Evolutionary conservation across 2,113 vertebrate genomes (phyloP).

Genomic region (Accipiter cooperii): DNA sequence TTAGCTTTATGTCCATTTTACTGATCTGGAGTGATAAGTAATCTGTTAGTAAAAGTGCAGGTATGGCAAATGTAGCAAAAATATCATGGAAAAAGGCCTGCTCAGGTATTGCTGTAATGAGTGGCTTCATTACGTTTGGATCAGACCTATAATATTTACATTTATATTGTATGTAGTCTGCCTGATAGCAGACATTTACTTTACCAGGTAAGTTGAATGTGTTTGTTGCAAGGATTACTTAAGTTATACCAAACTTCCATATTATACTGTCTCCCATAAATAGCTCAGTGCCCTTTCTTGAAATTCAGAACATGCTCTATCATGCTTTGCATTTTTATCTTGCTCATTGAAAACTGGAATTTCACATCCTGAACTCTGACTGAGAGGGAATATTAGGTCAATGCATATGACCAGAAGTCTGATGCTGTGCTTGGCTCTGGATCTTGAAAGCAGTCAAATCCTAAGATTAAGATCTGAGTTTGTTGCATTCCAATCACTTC

Average conservation of each 20-base stretch:
- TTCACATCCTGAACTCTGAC: not conserved
- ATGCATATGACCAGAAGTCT: not conserved
- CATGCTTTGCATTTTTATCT: not conserved
- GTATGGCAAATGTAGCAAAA: not conserved
- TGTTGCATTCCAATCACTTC: not conserved
- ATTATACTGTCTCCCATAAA: not conserved
- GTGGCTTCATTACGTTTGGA: accelerated
- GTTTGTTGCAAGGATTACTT: not conserved
- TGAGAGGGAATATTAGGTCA: not conserved
- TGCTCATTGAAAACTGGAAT: not conserved
- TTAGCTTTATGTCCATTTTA: not conserved
- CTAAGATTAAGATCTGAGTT: not conserved
- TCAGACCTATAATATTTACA: not conserved
- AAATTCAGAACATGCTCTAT: not conserved
- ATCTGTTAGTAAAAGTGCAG: not conserved
- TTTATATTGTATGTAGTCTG: not conserved
- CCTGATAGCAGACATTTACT: not conserved
- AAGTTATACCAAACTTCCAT: not conserved
- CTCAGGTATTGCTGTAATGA: not conserved
- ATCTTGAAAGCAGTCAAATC: not conserved
- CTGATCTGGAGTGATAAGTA: not conserved
- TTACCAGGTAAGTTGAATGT: not conserved
- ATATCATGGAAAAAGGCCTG: too few species aligned
- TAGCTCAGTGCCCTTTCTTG: not conserved
- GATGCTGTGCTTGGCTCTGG: not conserved